phyloP scores from a whole-genome alignment of 2,797 vertebrate genomes.

The Pelobates cultripes region DNA sequence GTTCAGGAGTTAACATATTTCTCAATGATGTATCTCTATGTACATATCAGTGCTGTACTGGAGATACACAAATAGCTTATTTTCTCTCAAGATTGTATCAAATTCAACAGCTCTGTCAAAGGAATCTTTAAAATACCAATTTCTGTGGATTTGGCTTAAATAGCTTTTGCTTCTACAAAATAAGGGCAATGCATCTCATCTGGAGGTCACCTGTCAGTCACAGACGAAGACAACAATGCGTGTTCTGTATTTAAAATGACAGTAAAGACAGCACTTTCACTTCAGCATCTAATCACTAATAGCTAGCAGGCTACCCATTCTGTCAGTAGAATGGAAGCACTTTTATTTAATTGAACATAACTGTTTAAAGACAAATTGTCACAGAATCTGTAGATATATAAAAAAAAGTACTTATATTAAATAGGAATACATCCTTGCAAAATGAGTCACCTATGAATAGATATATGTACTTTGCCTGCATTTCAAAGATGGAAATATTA shows the following conservation, averaged over 20 bases:
- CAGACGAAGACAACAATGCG: slow-evolving; percentile 19
- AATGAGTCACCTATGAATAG: too few relatives aligned
- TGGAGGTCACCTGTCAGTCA: slow-evolving; percentile 50
- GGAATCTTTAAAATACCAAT: slow-evolving; percentile 45
- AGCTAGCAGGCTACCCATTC: slow-evolving; percentile 8
- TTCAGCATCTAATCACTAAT: not conserved
- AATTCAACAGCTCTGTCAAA: slow-evolving; percentile 30
- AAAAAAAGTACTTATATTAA: too few relatives aligned
- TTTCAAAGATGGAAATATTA: too few relatives aligned
- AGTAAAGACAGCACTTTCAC: not conserved
- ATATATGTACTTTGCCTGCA: too few relatives aligned
- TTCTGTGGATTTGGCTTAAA: slow-evolving; percentile 38
- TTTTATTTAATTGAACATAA: not conserved
- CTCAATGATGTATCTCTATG: not conserved
- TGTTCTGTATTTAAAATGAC: slow-evolving; percentile 33
- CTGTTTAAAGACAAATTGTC: not conserved
- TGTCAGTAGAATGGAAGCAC: not conserved
- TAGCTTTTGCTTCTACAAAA: slow-evolving; percentile 36
- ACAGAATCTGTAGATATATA: not conserved
- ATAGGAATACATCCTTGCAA: too few relatives aligned
- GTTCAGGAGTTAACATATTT: too few relatives aligned
- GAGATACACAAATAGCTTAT: slow-evolving; percentile 19
- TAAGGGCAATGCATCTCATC: slow-evolving; percentile 47
- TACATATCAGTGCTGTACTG: slow-evolving; percentile 4
- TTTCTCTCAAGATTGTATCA: slow-evolving; percentile 25